Percentiles rank a stretch among this genome's conserved stretches.
Evolutionary conservation across 2,113 vertebrate genomes (phyloP).

Genomic region (Microtus ochrogaster): DNA sequence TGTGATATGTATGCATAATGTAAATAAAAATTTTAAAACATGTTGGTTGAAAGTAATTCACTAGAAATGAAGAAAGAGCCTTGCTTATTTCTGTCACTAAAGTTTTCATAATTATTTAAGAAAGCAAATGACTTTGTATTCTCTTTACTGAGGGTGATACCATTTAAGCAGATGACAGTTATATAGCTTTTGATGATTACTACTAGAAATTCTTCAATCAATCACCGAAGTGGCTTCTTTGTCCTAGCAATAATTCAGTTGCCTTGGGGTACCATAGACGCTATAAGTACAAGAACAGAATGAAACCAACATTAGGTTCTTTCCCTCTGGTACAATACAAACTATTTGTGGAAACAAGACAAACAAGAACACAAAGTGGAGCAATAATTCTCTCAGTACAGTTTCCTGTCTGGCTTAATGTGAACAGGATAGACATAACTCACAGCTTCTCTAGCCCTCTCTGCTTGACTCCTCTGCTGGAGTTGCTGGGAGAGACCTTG

Average conservation of each 20-base stretch:
- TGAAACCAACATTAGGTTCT: not conserved
- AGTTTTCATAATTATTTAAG: constrained; percentile 36
- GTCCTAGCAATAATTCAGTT: not conserved
- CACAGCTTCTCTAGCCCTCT: not conserved
- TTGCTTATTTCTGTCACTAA: not conserved
- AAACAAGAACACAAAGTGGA: not conserved
- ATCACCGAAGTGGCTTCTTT: not conserved
- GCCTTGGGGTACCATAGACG: not conserved
- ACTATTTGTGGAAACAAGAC: not conserved
- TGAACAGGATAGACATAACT: not conserved
- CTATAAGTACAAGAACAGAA: constrained; percentile 8
- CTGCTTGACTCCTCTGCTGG: not conserved
- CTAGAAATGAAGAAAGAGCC: constrained; percentile 47
- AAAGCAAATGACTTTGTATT: not conserved
- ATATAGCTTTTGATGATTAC: not conserved
- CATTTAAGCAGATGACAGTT: not conserved
- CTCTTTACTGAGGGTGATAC: not conserved
- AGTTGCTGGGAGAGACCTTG: not conserved
- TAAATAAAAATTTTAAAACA: constrained; percentile 3
- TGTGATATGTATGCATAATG: not conserved
- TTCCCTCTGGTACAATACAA: not conserved
- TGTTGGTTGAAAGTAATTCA: constrained; percentile 49
- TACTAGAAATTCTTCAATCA: not conserved
- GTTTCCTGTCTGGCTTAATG: not conserved
- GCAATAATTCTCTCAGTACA: not conserved